Conservation (phyloP, 2,888 invertebrate species). For the Axea sp. region DNA sequence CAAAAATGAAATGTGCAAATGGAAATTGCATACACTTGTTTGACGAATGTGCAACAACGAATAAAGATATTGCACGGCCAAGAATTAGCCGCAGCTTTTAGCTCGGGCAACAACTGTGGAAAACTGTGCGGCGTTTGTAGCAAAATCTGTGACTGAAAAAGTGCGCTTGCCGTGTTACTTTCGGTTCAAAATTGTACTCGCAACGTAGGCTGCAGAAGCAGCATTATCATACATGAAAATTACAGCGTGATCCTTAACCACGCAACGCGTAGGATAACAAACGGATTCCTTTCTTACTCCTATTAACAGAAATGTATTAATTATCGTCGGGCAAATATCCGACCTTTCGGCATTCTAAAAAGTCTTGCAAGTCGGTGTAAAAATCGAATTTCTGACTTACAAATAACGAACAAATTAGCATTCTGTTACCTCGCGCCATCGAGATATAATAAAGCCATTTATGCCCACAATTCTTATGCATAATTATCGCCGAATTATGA, state of each 20-base stretch:
- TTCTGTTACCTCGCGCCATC: constrained; percentile 14
- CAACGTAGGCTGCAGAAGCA: constrained; percentile 31
- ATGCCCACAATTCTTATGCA: constrained; percentile 19
- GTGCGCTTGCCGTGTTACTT: too few species aligned
- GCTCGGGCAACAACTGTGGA: too few species aligned
- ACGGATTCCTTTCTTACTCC: constrained; percentile 11
- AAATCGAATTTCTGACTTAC: constrained; percentile 22
- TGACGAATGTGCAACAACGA: too few species aligned
- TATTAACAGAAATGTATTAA: constrained; percentile 39
- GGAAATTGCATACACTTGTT: too few species aligned
- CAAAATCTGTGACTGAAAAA: too few species aligned
- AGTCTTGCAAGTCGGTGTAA: not conserved
- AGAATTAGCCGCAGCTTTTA: too few species aligned
- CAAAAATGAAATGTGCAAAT: too few species aligned
- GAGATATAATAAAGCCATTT: constrained; percentile 31
- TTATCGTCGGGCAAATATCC: constrained; percentile 5
- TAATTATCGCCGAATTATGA: constrained; percentile 19
- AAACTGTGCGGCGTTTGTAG: too few species aligned
- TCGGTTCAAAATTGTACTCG: too few species aligned
- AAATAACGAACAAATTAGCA: constrained; percentile 22
- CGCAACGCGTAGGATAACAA: constrained; percentile 37
- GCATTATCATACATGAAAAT: constrained; percentile 53
- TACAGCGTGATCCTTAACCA: constrained; percentile 16
- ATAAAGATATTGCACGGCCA: too few species aligned
- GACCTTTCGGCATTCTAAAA: constrained; percentile 13